Evolutionary conservation across 2,113 vertebrate genomes (phyloP).

Genomic region (Podocnemis expansa): DNA sequence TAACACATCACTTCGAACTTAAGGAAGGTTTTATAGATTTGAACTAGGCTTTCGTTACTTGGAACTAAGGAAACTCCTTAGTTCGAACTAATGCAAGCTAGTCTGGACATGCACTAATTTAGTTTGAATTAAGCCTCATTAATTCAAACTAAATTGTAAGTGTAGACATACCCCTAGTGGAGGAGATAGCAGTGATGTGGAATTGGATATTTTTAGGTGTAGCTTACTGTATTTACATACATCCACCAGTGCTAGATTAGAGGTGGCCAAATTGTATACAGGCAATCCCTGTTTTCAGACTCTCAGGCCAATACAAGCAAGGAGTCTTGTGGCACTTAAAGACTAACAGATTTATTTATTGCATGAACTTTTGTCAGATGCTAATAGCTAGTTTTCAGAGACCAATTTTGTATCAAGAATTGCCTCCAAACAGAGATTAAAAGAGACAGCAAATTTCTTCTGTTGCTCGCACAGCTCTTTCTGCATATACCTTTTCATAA

Average conservation of each 20-base stretch:
- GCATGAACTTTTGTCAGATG: too few species aligned
- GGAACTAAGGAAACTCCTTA: too few species aligned
- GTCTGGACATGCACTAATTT: too few species aligned
- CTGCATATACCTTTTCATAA: not conserved
- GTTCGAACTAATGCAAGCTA: too few species aligned
- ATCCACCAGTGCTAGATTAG: not conserved
- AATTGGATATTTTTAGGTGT: not conserved
- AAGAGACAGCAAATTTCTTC: not conserved
- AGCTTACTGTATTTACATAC: not conserved
- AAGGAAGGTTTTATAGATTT: too few species aligned
- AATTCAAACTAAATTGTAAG: too few species aligned
- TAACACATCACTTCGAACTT: too few species aligned
- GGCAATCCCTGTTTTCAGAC: not conserved
- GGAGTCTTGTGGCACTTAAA: too few species aligned
- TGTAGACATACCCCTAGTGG: too few species aligned
- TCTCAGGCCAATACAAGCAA: not conserved
- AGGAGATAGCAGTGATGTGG: not conserved
- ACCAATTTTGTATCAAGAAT: not conserved
- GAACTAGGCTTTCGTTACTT: too few species aligned
- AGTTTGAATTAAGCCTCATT: too few species aligned
- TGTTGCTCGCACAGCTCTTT: not conserved
- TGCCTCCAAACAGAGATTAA: not conserved
- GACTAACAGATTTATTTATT: too few species aligned
- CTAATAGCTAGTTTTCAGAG: not conserved
- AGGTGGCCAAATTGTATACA: not conserved